A percentile compares a stretch with the other conserved stretches of the same genome.
Evolutionary conservation across 2,888 invertebrate species (phyloP).

Genomic region (Aporophyla nigra): DNA sequence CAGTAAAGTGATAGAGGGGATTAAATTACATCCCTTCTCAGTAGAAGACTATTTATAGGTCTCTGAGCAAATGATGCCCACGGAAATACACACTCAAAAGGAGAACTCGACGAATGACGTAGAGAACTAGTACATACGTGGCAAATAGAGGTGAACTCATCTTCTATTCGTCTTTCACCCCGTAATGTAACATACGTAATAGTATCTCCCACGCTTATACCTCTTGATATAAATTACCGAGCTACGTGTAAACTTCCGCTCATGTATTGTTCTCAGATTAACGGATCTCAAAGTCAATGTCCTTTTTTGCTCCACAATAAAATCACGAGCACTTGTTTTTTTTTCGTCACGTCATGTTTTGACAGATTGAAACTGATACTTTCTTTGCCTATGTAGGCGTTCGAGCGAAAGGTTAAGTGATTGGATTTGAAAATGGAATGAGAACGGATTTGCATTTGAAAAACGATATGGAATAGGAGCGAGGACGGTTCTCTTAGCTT

Average conservation of each 20-base stretch:
- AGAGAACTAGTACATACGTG: neutral
- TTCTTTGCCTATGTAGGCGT: slow-evolving; percentile 44
- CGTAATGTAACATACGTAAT: slow-evolving; percentile 38
- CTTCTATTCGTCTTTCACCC: slow-evolving; percentile 29
- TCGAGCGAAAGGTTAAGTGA: slow-evolving; percentile 49
- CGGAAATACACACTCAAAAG: slow-evolving; percentile 21
- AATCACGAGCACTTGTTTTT: slow-evolving; percentile 20
- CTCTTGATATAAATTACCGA: slow-evolving; percentile 51
- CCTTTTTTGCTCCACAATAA: slow-evolving; percentile 36
- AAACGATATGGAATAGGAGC: neutral
- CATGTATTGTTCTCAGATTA: slow-evolving; percentile 42
- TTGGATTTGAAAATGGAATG: slow-evolving; percentile 56
- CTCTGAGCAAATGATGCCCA: neutral
- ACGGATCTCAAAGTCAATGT: slow-evolving; percentile 58
- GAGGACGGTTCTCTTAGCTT: neutral
- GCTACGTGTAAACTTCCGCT: slow-evolving; percentile 40
- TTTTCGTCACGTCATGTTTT: slow-evolving; percentile 28
- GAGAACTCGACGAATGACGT: slow-evolving; percentile 30
- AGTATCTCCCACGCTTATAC: slow-evolving; percentile 50
- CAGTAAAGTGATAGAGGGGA: neutral
- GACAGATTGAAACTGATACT: slow-evolving; percentile 56
- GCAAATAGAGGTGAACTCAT: slow-evolving; percentile 46
- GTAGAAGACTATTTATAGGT: slow-evolving; percentile 19
- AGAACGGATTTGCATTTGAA: slow-evolving; percentile 31
- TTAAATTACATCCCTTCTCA: slow-evolving; percentile 14